Conservation (phyloP, 2,888 invertebrate species). For the Lasioglossum oenotherae region DNA sequence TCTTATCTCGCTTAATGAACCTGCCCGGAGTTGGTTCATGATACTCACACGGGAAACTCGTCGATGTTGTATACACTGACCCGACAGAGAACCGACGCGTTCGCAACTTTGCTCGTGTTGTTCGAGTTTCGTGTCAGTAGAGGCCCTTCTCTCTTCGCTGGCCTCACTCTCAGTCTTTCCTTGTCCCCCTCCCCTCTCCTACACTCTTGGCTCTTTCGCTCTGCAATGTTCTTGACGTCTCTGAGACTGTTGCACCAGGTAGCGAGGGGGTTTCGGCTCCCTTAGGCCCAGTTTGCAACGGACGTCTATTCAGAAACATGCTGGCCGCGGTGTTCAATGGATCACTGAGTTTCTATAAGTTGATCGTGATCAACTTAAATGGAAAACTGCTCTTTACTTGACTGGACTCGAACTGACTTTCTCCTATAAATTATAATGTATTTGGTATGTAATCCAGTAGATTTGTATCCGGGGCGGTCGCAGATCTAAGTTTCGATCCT, state of each 20-base stretch:
- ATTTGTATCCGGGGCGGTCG: no score
- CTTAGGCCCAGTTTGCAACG: constrained; percentile 31
- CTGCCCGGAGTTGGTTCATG: constrained; percentile 44
- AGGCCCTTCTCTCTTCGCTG: constrained; percentile 6
- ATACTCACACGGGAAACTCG: constrained; percentile 57
- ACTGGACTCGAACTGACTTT: no score
- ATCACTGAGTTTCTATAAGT: neutral
- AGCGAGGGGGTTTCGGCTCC: constrained; percentile 23
- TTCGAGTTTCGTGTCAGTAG: constrained; percentile 40
- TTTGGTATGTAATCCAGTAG: no score
- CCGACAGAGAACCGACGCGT: constrained; percentile 42
- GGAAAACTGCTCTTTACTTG: no score
- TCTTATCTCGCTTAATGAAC: constrained; percentile 67
- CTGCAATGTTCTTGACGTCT: constrained; percentile 48
- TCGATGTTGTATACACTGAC: constrained; percentile 54
- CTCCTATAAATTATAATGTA: no score
- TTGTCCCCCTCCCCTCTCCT: neutral
- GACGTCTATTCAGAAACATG: constrained; percentile 30
- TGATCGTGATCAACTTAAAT: no score
- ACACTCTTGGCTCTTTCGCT: neutral
- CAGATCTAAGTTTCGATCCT: no score
- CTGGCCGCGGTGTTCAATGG: neutral
- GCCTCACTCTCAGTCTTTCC: neutral
- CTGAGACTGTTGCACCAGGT: constrained; percentile 31
- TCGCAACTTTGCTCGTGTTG: constrained; percentile 46